Base-by-base conservation (phyloP, 1,140 invertebrate genomes). In the Hylaeus volcanicus region DNA sequence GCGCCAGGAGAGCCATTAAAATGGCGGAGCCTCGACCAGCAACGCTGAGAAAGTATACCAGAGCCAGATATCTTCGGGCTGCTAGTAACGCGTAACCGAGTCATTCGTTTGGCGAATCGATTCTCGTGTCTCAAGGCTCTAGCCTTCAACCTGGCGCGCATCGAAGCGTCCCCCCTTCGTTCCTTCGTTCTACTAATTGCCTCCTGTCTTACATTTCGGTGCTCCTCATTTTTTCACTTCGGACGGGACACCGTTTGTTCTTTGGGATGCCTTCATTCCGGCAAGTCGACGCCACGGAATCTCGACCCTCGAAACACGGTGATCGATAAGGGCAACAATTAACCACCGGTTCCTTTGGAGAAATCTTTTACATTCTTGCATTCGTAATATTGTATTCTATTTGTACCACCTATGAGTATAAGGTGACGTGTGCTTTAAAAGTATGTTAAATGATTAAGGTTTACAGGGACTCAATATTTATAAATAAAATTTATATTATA, bases 91-190 rank as follows among this genome's bases (percentile, higher is more conserved):
- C 74, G 84, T 84, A 91, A 90, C 88, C 83, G 85, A 87, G 86
- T 90, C 89, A 90, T 90, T 89, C 89, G 89, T 90, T 88, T 83
- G 83, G 86, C 72, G 87, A 89, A 90, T 89, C 85, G 89, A 88
- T 88, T 87, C 84, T 84, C 64, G 61, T 76, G 70, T 81, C 83
- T 82, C 70, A 73, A 74, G 76, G 75, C 56, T 41, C 65, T 81
- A 11, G 14, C 43, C 61, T 12, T 51, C 41, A 51, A 51, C n/a
- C 39, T 11, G 39, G 11, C 37, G 37, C 8, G 55, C 15, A 69
- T 60, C 53, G 26, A 37, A 69, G 26, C 26, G 51, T 79, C n/a
- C 60, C 69, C 74, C 69, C 74, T 68, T n/a, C 66, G 5, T 45
- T 78, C 66, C 66, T 64, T 69, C 73, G 56, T 53, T n/a, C 43